These are phyloP conservation scores for Epizoanthus rinbou DNA, from an alignment of 92 coral and sea anemone genomes.

Conservation along the genomic window DNA sequence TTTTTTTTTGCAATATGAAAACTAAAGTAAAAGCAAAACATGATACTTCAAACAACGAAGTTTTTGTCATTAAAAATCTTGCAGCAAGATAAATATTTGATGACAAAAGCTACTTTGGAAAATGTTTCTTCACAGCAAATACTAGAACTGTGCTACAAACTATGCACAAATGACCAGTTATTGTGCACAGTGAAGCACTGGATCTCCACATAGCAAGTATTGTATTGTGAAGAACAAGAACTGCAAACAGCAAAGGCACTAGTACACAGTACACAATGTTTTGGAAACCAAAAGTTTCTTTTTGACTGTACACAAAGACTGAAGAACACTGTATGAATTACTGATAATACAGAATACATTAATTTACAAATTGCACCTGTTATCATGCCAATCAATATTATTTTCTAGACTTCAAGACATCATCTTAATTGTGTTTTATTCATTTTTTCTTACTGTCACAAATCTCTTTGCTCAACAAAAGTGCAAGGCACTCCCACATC, in stretches of 20 bases:
- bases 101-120: background rate
- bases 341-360: constrained; percentile 6
- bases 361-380: constrained; percentile 36
- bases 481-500: constrained; percentile 16
- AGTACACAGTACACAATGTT: background rate
- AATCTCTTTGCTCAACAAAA: background rate
- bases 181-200: no score
- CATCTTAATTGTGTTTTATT: background rate
- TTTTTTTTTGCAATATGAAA: background rate
- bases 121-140: background rate
- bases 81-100: constrained; percentile 26
- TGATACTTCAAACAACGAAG: background rate
- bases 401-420: background rate
- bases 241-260: background rate
- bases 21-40: constrained; percentile 13
- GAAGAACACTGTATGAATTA: background rate
- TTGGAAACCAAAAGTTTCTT: background rate
- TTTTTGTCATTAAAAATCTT: constrained; percentile 21
- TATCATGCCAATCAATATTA: background rate
- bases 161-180: no score
- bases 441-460: no score
- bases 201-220: no score
- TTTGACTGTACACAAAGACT: background rate
- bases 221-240: background rate
- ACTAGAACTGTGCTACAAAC: no score